Base-by-base conservation (phyloP, 2,113 vertebrate species). In the Prionailurus viverrinus region DNA sequence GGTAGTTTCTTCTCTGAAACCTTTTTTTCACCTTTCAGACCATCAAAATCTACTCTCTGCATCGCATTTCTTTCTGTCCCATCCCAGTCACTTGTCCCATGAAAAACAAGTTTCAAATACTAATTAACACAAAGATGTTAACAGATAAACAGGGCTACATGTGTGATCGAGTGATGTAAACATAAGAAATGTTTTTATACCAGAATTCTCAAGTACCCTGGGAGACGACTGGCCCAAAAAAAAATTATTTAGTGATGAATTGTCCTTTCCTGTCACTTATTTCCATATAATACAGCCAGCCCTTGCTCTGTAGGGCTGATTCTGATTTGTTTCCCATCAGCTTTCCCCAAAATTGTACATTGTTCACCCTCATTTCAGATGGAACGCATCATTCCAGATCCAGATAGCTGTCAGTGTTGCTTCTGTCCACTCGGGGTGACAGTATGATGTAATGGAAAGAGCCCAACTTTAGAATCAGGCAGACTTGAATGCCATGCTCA, bases 131-230 rank as follows among this genome's bases (percentile, higher is more conserved):
- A 84, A 84, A 36, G 9, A 81, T 81, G 15, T 83, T 68, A 71
- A 78, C 15, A 92, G 55, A 25, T 39, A 58, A 48, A 73, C 16
- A 88, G 36, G 41, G 10, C 39, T 80, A 15, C 53, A 1, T 53
- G 9, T 16, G 25, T 7, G 29, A 61, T 61, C 14, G 9, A 23
- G 23, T 71, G 39, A 73, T 45, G 66, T 66, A 76, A 94, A 76
- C n/a, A 63, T 69, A 96, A 93, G 31, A 71, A 55, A 73, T 39
- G 7, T 41, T 92, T 96, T 83, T 88, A 79, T 78, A 25, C 2
- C 11, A 48, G 55, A 53, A 92, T 88, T 90, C 94, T 90, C 53
- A 73, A 91, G 36, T n/a, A 85, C 5, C n/a, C 48, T 80, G n/a
- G 74, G n/a, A 80, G 33, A 83, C 10, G 31, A 85, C 0, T 63